Base-by-base conservation (phyloP, 2,888 invertebrate genomes). In the Drosophila kambysellisi region DNA sequence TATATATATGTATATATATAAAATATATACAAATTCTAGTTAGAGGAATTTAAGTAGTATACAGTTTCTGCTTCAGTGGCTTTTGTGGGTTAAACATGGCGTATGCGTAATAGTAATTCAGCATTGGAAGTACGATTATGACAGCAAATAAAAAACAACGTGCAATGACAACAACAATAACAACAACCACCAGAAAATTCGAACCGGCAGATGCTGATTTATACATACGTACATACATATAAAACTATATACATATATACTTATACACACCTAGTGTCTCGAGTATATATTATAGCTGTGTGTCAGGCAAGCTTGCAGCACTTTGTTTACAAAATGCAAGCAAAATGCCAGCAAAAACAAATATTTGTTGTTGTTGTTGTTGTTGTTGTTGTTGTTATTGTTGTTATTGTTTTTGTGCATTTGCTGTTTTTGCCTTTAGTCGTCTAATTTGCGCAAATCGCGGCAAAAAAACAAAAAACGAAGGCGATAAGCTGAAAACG, bases 381-480 rank as follows among this genome's bases (percentile, higher is more conserved):
- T 25, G 30, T 30, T 63, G 35, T 43, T 62, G 20, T 37, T 46
- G 20, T 53, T 33, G 7, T 39, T 25, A 30, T 30, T 63, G 35
- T 43, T 62, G 9, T 20, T 37, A 35, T 46, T 61, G 65, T 37
- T 69, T 41, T 41, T 59, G 52, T 63, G 37, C 37, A 54, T 65
- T 57, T 70, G 54, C 20, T 68, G 65, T 54, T 76, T 59, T 76
- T 76, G 78, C 68, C 59, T 68, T 64, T 75, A 79, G 76, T 80
- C 79, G 81, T 88, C 83, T 83, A 79, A 88, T 90, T 87, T 88
- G 87, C 87, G 88, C 80, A 89, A 89, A 88, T 88, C 84, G 84
- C 80, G 78, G 72, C 15, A 43, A 11, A 20, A 43, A 5, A 43
- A 43, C 5, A 20, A 43, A 11, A 43, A 43, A 43, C 20, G 11